Evolutionary conservation across 2,888 invertebrate genomes (phyloP), one percentile per base, ranked within the genome.

Genomic region (Emmelina monodactyla): DNA sequence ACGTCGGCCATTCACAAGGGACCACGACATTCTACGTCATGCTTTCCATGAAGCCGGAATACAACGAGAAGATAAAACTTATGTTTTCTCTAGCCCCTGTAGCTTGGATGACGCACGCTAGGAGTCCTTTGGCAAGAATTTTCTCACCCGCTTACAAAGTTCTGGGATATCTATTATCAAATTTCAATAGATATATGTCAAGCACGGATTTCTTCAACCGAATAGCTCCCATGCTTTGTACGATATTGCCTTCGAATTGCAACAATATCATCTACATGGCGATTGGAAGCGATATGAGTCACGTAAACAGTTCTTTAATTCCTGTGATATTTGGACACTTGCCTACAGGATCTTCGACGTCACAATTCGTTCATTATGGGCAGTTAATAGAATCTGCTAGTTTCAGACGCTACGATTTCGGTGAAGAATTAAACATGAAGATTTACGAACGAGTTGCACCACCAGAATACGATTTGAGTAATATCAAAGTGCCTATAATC

Each of bases 1-100:
- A 88, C 60, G 58, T 88, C 1, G 91, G 89, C 0, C 88, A 90
- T 56, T 89, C 88, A 2, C 83, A 84, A 69, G 90, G 89, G 1
- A 82, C 84, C 0, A 85, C 85, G 0, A 54, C 61, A 29, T 84
- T 83, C 48, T 85, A 76, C 46, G 83, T 83, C 0, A 67, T 85
- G 73, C 63, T 68, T 7, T 73, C 83, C 0, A 62, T 79, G 46
- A 67, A 55, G 32, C 82, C 84, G 0, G 80, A 83, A 33, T 85
- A 85, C 48, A 84, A 83, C 46, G 37, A 50, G 0, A 85, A 84
- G 58, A 62, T 88, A 1, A 68, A 63, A 36, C 56, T 76, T 10
- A 82, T 83, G 78, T 71, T 82, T 34, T 70, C 82, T 0, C 42
- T 87, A 28, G 85, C 85, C 1, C 87, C 87, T 0, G 76, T 85